phyloP scores from a whole-genome alignment of 2,888 invertebrate genomes.

The Strigamia maritima region DNA sequence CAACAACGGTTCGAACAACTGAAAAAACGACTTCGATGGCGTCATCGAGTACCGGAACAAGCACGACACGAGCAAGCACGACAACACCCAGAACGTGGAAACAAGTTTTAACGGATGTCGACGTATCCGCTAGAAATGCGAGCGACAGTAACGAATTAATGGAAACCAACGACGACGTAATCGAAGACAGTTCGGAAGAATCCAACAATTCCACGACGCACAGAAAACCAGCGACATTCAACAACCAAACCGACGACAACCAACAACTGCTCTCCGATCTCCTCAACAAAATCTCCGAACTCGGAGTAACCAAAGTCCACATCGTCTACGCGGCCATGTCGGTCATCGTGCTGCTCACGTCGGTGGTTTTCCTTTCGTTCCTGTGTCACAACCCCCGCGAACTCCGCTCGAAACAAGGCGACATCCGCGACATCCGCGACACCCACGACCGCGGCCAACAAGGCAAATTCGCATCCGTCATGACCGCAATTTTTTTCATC shows the following conservation, averaged over 20 bases:
- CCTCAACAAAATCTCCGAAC: conserved; percentile 44
- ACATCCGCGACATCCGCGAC: neutral
- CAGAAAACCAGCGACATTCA: conserved; percentile 44
- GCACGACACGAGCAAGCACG: no score
- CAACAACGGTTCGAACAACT: neutral
- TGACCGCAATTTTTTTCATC: conserved; percentile 51
- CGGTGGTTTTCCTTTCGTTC: conserved; percentile 50
- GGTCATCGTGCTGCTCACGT: conserved; percentile 49
- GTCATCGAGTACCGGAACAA: neutral
- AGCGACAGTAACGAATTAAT: neutral
- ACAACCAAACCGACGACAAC: conserved; percentile 44
- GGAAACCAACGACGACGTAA: neutral
- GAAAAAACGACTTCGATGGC: neutral
- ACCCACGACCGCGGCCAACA: no score
- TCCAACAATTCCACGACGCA: conserved; percentile 37
- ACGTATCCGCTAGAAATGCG: neutral
- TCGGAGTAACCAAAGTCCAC: conserved; percentile 47
- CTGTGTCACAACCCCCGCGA: conserved; percentile 49
- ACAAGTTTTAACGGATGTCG: neutral
- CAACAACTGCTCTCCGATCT: conserved; percentile 43
- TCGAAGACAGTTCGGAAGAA: conserved; percentile 23
- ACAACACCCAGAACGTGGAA: neutral
- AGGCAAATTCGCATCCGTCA: conserved; percentile 45
- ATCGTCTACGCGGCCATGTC: conserved; percentile 53
- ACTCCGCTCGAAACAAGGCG: conserved; percentile 45